Conservation (phyloP, 2,113 vertebrate genomes). For the Mungos mungo region DNA sequence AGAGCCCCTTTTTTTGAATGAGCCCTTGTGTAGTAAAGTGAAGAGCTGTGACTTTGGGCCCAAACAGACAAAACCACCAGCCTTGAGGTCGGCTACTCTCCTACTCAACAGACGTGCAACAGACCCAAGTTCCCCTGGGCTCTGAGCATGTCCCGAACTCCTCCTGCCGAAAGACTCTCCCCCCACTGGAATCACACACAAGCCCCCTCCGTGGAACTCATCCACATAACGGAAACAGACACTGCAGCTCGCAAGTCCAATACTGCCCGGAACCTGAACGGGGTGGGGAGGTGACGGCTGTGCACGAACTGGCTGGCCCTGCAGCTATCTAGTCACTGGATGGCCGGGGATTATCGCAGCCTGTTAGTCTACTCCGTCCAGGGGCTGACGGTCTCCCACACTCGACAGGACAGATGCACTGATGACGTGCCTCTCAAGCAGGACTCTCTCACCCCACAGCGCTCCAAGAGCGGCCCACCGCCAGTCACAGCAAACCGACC, state of each 20-base stretch:
- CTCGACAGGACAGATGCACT: neutral
- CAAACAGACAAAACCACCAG: neutral
- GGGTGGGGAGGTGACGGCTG: no score
- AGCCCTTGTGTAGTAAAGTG: neutral
- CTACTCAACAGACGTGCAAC: neutral
- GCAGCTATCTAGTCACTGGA: neutral
- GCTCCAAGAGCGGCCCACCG: neutral
- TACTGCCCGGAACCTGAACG: constrained; percentile 15
- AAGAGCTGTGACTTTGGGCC: neutral
- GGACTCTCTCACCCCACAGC: neutral
- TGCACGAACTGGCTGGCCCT: neutral
- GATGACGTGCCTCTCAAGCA: neutral
- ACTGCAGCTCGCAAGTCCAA: constrained; percentile 13
- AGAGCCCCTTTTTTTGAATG: neutral
- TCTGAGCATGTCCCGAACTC: neutral
- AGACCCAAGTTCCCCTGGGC: neutral
- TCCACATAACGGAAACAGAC: constrained; percentile 38
- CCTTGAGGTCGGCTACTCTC: neutral
- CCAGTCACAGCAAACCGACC: neutral
- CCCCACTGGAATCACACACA: neutral
- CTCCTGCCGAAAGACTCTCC: neutral
- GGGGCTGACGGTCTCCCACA: neutral
- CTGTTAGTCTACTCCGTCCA: neutral
- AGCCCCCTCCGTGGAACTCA: neutral
- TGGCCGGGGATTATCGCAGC: neutral